Evolutionary conservation across 1,140 invertebrate species (phyloP), one percentile per base, ranked within the genome.

Genomic region (Lepidurus apus): DNA sequence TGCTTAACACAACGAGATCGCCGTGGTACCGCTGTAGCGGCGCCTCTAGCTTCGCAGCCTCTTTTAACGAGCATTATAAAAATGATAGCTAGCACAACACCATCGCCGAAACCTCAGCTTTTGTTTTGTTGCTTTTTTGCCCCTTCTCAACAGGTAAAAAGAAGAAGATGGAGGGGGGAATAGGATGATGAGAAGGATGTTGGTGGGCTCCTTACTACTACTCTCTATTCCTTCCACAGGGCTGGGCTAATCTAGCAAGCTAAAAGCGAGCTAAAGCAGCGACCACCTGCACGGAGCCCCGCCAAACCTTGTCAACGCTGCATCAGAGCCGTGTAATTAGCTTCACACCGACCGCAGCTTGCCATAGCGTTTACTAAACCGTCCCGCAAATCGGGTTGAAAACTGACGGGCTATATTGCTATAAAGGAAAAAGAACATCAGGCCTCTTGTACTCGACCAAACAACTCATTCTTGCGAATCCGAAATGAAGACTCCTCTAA

Each of bases 291-390:
- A 65, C 53, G 53, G 53, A 65, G 21, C 53, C 53, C 53, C 53
- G 53, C 53, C 53, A 65, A 65, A 65, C 53, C 53, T 65, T 65
- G 53, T 65, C 53, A 65, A 65, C 53, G 53, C 53, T 65, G 53
- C 53, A 65, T 65, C 53, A 65, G 53, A 65, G 53, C 53, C 53
- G 53, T 65, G 53, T 65, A 65, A 65, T 65, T 65, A 65, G 53
- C 53, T 21, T 65, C 53, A 65, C 53, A 65, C 53, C 53, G 53
- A 65, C 53, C 53, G 53, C 53, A n/a, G n/a, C 53, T 65, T 65
- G 53, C 53, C 53, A 21, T n/a, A 21, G n/a, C 53, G n/a, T 65
- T 65, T 17, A 21, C 53, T 21, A 65, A 65, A 65, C 21, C 53
- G 53, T 65, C 53, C 53, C 53, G 53, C 21, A 65, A 65, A 65